phyloP scores from a whole-genome alignment of 1,140 invertebrate genomes.

The Sarcophaga peregrina region DNA sequence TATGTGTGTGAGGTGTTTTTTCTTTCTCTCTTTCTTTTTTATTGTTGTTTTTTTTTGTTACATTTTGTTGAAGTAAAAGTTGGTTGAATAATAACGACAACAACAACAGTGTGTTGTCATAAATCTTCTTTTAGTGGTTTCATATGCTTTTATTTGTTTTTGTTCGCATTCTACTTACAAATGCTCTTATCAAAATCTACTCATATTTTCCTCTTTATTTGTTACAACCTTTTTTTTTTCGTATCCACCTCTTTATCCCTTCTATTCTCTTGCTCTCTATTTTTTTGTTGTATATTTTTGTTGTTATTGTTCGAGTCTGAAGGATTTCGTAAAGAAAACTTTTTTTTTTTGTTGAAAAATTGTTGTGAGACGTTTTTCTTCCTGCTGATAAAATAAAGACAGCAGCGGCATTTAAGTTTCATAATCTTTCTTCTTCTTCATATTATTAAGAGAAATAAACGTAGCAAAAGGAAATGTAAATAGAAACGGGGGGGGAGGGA shows the following conservation, averaged over 20 bases:
- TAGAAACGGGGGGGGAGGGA: too few relatives aligned
- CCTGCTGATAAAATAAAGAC: background rate
- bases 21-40: background rate
- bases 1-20: background rate
- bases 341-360: background rate
- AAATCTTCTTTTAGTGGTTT: slow-evolving; percentile 22
- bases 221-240: too few relatives aligned
- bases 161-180: background rate
- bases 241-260: background rate
- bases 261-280: background rate
- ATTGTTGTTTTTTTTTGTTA: too few relatives aligned
- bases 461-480: too few relatives aligned
- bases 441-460: too few relatives aligned
- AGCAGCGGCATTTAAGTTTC: background rate
- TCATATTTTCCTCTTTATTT: background rate
- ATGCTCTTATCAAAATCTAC: slow-evolving; percentile 21
- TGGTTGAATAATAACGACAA: too few relatives aligned
- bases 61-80: too few relatives aligned
- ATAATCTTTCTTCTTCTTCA: background rate
- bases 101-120: slow-evolving; percentile 21
- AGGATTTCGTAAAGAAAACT: background rate
- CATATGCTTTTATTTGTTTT: slow-evolving; percentile 12
- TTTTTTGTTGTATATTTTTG: background rate
- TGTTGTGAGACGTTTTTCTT: background rate
- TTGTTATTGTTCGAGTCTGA: background rate